Evolutionary conservation across 2,797 vertebrate genomes (phyloP), one percentile per base, ranked within the genome.

Genomic region (Tragelaphus oryx): DNA sequence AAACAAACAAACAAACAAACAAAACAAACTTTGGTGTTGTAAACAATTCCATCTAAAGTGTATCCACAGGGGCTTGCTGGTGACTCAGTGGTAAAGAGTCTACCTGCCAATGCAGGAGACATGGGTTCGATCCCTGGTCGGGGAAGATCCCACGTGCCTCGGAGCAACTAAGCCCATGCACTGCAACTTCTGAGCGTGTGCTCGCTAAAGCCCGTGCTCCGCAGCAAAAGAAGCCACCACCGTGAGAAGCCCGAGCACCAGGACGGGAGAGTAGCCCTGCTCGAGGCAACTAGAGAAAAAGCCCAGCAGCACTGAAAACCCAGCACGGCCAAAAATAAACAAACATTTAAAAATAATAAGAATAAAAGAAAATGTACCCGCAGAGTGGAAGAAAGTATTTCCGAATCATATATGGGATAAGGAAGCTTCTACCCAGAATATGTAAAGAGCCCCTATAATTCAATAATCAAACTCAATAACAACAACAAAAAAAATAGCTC

Each of bases 131-230:
- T 41, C 22, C 20, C 37, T 41, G 68, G 5, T 41, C 2, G 3
- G 37, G 68, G 68, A 74, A 44, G 5, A 44, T 26, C 68, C 37
- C 68, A 13, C 2, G 3, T 14, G 68, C 68, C 37, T 41, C 3
- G 3, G 37, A 41, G 68, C 68, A 71, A 37, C 10, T 0, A n/a
- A 37, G 33, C 18, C 10, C 11, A 6, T 3, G 3, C 11, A 13
- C 3, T 0, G 10, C 11, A 41, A 24, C 6, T 14, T 1, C 22
- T 14, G 68, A 12, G 68, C 1, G 0, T 12, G 20, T 0, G 3
- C 20, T 0, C 11, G 37, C 20, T 7, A 6, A 6, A 41, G 11
- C 3, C 68, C 0, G 1, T 13, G 68, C 68, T 26, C 37, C 1
- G 2, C 11, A 7, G 11, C 68, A 8, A 41, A 37, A 13, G 20